Conservation (phyloP, 2,888 invertebrate genomes). For the Desoria tigrina region DNA sequence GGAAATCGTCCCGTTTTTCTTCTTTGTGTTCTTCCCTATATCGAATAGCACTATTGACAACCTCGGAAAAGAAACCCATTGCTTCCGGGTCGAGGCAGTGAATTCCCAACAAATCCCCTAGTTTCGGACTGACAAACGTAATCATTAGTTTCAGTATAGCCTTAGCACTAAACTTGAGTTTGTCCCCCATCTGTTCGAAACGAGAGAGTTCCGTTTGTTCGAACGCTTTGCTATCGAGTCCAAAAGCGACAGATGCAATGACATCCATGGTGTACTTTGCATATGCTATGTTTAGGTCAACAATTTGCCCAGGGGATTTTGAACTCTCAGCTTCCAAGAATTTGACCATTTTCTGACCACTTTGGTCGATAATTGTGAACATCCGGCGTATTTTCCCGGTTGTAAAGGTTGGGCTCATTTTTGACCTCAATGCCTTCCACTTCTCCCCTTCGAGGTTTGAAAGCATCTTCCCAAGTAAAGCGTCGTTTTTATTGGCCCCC, state of each 20-base stretch:
- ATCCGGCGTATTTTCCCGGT: conserved; percentile 68
- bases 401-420: conserved; percentile 68
- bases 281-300: conserved; percentile 65
- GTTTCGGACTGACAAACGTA: conserved; percentile 55
- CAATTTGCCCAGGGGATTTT: conserved; percentile 62
- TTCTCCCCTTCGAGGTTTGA: conserved; percentile 63
- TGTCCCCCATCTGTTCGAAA: conserved; percentile 60
- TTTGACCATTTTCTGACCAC: conserved; percentile 62
- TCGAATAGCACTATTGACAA: too few relatives aligned
- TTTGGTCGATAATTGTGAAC: conserved; percentile 64
- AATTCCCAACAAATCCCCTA: conserved; percentile 56
- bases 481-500: neutral
- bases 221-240: conserved; percentile 65
- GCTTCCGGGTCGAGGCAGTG: conserved; percentile 55
- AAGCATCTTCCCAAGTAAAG: conserved; percentile 54
- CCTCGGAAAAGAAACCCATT: conserved; percentile 60
- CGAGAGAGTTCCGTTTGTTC: conserved; percentile 57
- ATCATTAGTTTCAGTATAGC: conserved; percentile 55
- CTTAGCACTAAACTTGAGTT: conserved; percentile 54
- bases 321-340: conserved; percentile 54
- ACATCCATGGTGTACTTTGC: too few relatives aligned
- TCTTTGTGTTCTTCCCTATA: conserved; percentile 59
- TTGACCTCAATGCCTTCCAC: conserved; percentile 68
- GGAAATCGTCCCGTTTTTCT: conserved; percentile 53
- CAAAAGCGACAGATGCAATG: conserved; percentile 66